Base-by-base conservation (phyloP, 2,113 vertebrate species). In the Salvelinus namaycush region DNA sequence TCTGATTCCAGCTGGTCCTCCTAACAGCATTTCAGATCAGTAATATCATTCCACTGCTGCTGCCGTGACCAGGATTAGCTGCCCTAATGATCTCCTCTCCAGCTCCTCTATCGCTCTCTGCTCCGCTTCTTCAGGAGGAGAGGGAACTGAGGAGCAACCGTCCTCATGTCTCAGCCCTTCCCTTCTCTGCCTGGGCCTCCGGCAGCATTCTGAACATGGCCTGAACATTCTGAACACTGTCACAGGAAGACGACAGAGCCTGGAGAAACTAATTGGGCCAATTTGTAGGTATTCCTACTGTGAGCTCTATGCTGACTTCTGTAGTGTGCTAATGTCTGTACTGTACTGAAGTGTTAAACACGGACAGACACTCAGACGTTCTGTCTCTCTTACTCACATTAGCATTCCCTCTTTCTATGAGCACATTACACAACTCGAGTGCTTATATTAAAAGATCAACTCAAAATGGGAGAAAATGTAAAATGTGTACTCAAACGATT, bases 1-100 rank as follows among this genome's bases (percentile, higher is more conserved):
- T 94, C 91, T 91, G 93, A 94, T 94, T 93, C 90, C 89, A 89
- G 84, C 83, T 83, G 84, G 88, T 82, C 88, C 77, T 83, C 79
- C 87, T 91, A 91, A 92, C 90, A 88, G 87, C 83, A 92, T 92
- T 92, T 93, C 87, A 88, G 88, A 87, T 89, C 87, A 90, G 87
- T 92, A 93, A 94, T 93, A 92, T 92, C 84, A 91, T 93, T 93
- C 92, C 83, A 73, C 81, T 51, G 69, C 70, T 78, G 87, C 88
- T 85, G 88, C 88, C 77, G 88, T 77, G 85, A 90, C 90, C 87
- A 79, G 91, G 92, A 93, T 91, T 91, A 91, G 88, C 85, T 78
- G 84, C 81, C 87, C 88, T 92, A 91, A 93, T 92, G 92, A 92
- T 93, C 91, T 82, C 79, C 82, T 79, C 75, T 76, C 87, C 78